Conservation (phyloP, 2,888 invertebrate species). For the Mythimna ferrago region DNA sequence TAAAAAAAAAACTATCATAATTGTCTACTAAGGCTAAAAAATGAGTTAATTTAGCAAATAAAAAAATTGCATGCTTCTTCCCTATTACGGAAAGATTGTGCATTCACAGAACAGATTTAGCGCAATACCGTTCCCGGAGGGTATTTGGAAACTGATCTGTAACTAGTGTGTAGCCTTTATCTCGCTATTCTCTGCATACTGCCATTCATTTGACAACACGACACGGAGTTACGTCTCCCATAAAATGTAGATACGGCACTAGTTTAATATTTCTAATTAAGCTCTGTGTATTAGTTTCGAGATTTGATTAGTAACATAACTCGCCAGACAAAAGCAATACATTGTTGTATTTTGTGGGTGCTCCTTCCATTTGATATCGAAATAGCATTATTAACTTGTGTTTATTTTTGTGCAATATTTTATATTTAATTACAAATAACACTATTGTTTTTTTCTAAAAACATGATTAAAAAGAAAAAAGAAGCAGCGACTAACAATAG, state of each 20-base stretch:
- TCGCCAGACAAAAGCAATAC: slow-evolving; percentile 39
- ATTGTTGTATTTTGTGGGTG: slow-evolving; percentile 28
- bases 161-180: slow-evolving; percentile 70
- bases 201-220: slow-evolving; percentile 71
- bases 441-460: no score
- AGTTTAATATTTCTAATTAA: slow-evolving; percentile 52
- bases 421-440: no score
- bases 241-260: slow-evolving; percentile 50
- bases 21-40: no score
- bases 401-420: no score
- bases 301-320: slow-evolving; percentile 52
- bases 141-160: slow-evolving; percentile 71
- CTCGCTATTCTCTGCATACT: slow-evolving; percentile 62
- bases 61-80: no score
- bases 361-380: slow-evolving; percentile 19
- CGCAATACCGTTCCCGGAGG: slow-evolving; percentile 68
- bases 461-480: no score
- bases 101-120: slow-evolving; percentile 69
- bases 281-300: slow-evolving; percentile 45
- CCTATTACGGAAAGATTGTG: slow-evolving; percentile 48
- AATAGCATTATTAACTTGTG: background rate
- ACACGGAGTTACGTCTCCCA: slow-evolving; percentile 51
- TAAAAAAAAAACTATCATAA: no score
- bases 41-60: no score
- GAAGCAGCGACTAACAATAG: no score